Evolutionary conservation across 2,888 invertebrate species (phyloP).

Genomic region (Dusona sp.): DNA sequence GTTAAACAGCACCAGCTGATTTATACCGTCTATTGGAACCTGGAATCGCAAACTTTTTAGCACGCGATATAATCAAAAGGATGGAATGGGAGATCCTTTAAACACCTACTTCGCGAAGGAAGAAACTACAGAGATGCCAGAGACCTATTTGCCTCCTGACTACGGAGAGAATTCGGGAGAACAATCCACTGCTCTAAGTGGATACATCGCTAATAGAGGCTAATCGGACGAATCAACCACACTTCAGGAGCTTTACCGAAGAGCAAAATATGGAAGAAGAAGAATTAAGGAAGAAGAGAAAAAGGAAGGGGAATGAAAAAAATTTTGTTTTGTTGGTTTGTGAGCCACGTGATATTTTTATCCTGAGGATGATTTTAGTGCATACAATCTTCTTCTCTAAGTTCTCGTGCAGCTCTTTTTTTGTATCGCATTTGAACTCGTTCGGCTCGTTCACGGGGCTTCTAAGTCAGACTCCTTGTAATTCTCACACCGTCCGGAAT

Average conservation of each 20-base stretch:
- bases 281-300: not conserved
- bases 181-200: conserved; percentile 77
- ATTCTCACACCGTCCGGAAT: conserved; percentile 82
- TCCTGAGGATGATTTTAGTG: conserved; percentile 73
- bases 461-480: conserved; percentile 73
- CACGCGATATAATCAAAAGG: conserved; percentile 68
- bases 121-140: conserved; percentile 42
- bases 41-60: conserved; percentile 54
- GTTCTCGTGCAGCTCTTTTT: not conserved
- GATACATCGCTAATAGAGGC: conserved; percentile 78
- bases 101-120: conserved; percentile 68
- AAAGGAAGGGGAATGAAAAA: not conserved
- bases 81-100: conserved; percentile 62
- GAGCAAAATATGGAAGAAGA: conserved; percentile 39
- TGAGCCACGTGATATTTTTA: conserved; percentile 44
- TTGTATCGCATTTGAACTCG: conserved; percentile 29
- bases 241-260: conserved; percentile 73
- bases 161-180: conserved; percentile 60
- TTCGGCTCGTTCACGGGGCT: conserved; percentile 18
- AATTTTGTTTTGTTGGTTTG: conserved; percentile 14
- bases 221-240: conserved; percentile 78
- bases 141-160: conserved; percentile 31
- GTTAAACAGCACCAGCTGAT: conserved; percentile 59
- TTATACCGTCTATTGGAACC: conserved; percentile 58
- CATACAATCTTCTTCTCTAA: conserved; percentile 64